Evolutionary conservation across 2,888 invertebrate species (phyloP), one percentile per base, ranked within the genome.

Genomic region (Sericinus montela): DNA sequence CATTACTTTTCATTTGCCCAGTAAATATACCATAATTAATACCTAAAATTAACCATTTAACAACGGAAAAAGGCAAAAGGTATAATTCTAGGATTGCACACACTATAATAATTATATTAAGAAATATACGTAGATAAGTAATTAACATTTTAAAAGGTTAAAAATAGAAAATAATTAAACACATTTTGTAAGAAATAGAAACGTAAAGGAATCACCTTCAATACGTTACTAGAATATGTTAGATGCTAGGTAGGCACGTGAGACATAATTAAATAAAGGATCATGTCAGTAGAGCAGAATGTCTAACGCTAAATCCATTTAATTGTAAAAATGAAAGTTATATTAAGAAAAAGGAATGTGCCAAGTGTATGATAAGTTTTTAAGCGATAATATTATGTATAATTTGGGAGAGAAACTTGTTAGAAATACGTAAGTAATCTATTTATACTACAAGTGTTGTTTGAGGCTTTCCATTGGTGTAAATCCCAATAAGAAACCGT

Each of bases 41-140:
- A 4, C 72, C 41, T 1, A 78, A 54, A 16, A 78, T 55, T 49
- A 80, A 65, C 72, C 76, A 78, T 56, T 75, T 78, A 23, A 79
- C 55, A 19, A 80, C 50, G 5, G 69, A 62, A 39, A 75, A 65
- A 2, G 75, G 75, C 29, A 71, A 70, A 48, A 75, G 53, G 48
- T 76, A 75, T 0, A 72, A 66, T 54, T 80, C 79, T 1, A 79
- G 55, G 37, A 76, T 67, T 9, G 72, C 65, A 34, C 75, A 60
- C 5, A 76, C 19, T 19, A 75, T 58, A 11, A 79, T 63, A 3
- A 70, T 60, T 8, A 70, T 54, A 41, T 73, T 72, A 3, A 71
- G 16, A 37, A 68, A 38, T 4, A 59, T 57, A 34, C 57, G 53
- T 4, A 65, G 53, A 52, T 67, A 57, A 29, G 57, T 59, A 0